phyloP scores from a whole-genome alignment of 2,888 invertebrate species.

The Eupithecia dodoneata region DNA sequence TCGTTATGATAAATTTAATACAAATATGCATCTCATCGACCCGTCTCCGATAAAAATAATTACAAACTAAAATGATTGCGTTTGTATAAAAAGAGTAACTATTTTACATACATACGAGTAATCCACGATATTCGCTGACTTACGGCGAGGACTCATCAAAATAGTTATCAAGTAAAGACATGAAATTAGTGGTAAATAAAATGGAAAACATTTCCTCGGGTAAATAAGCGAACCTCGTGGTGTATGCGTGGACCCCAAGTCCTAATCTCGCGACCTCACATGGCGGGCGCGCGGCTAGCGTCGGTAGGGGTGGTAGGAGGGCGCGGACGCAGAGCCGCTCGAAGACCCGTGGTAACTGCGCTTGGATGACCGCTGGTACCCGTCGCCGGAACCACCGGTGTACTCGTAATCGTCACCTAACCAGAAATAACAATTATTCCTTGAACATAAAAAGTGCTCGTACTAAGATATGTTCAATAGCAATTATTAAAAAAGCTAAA shows the following conservation, averaged over 20 bases:
- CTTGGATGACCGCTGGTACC: constrained; percentile 77
- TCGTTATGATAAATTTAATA: constrained; percentile 31
- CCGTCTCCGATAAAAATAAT: constrained; percentile 66
- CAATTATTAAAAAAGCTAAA: constrained; percentile 40
- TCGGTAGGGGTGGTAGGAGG: constrained; percentile 81
- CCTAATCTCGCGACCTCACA: constrained; percentile 47
- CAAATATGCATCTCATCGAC: constrained; percentile 57
- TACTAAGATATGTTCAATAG: constrained; percentile 43
- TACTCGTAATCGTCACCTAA: constrained; percentile 81
- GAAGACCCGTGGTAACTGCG: constrained; percentile 73
- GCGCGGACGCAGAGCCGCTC: constrained; percentile 69
- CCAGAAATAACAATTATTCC: constrained; percentile 38
- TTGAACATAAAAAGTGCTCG: constrained; percentile 14
- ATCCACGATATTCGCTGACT: constrained; percentile 55
- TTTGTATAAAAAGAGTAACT: constrained; percentile 71
- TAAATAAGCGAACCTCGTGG: constrained; percentile 39
- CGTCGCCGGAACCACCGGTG: constrained; percentile 80
- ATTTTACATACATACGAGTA: constrained; percentile 70
- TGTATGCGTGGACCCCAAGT: constrained; percentile 25
- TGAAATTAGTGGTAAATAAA: constrained; percentile 12
- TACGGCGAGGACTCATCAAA: constrained; percentile 39
- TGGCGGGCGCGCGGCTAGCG: constrained; percentile 58
- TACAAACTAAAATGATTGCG: constrained; percentile 79
- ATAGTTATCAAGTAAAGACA: constrained; percentile 15
- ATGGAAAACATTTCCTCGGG: constrained; percentile 6